A percentile compares a stretch with the other conserved stretches of the same genome.
These are phyloP conservation scores for Sphaerophoria rueppellii DNA, from an alignment of 2,888 invertebrate species.

Conservation along the genomic window DNA sequence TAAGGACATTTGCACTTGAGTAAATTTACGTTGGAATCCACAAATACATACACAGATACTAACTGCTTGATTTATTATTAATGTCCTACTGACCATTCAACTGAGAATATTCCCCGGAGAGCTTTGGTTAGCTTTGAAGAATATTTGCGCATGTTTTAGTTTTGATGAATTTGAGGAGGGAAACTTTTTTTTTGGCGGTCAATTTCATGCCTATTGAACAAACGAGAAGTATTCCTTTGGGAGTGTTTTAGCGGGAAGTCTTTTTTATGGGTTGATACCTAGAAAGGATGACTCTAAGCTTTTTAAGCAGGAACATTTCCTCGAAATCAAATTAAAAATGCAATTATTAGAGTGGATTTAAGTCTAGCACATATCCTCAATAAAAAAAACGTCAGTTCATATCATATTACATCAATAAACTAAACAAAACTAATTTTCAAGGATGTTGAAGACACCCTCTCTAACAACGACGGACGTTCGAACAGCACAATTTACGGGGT, in stretches of 20 bases:
- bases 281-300: too few species aligned
- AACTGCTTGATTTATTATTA: neutral
- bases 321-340: conserved; percentile 22
- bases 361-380: neutral
- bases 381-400: too few species aligned
- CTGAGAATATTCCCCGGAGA: neutral
- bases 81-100: neutral
- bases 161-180: neutral
- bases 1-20: conserved; percentile 21
- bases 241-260: neutral
- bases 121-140: conserved; percentile 7
- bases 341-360: conserved; percentile 18
- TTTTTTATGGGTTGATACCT: neutral
- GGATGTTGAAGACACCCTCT: conserved; percentile 39
- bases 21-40: neutral
- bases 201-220: neutral
- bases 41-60: neutral
- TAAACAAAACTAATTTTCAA: conserved; percentile 63
- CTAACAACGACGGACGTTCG: too few species aligned
- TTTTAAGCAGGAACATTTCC: neutral
- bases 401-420: conserved; percentile 67
- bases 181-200: conserved; percentile 11
- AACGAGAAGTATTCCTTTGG: neutral
- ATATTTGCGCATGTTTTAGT: conserved; percentile 2
- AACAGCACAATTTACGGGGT: too few species aligned